Base-by-base conservation (phyloP, 1,140 invertebrate genomes). In the Caerostris darwini region DNA sequence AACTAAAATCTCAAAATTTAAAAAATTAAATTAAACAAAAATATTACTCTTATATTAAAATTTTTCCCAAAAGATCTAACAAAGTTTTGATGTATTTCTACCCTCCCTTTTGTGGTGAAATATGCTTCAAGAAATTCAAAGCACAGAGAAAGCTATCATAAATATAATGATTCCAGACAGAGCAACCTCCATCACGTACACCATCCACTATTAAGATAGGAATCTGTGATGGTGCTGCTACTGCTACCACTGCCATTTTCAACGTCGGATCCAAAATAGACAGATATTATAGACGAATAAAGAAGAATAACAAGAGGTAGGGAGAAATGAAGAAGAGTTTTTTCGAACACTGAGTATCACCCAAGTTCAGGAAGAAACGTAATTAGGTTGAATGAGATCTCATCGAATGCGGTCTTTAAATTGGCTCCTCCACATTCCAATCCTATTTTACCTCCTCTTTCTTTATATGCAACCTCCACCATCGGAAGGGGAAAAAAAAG, bases 361-460 rank as follows among this genome's bases (percentile, higher is more conserved):
- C 71, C 19, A 12, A 77, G 71, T 77, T 77, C 71, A 50, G 12
- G 34, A 77, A 77, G 71, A 53, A 77, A 77, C 71, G 53, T 77
- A 77, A 77, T 77, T 77, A 77, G 71, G 71, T 53, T 77, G 71
- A 77, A 77, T 34, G 34, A 77, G 71, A 50, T 50, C 71, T 34
- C 71, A 77, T 77, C 71, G 71, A 12, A 19, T 77, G 71, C 34
- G 71, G 71, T 77, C 71, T 77, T 77, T 77, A 77, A 77, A 77
- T 77, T 77, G 71, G 71, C 71, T 77, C 71, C 34, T 77, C 71
- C 4, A 53, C 71, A 77, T 77, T 77, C 34, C 71, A 10, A 50
- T 77, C 71, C 34, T 77, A 53, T 77, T 77, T 77, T 77, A 77
- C 71, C 34, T 77, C 34, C 34, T 53, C 69, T 50, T 77, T 77